Evolutionary conservation across 2,888 invertebrate species (phyloP), one percentile per base, ranked within the genome.

Genomic region (Parnassius orleans): DNA sequence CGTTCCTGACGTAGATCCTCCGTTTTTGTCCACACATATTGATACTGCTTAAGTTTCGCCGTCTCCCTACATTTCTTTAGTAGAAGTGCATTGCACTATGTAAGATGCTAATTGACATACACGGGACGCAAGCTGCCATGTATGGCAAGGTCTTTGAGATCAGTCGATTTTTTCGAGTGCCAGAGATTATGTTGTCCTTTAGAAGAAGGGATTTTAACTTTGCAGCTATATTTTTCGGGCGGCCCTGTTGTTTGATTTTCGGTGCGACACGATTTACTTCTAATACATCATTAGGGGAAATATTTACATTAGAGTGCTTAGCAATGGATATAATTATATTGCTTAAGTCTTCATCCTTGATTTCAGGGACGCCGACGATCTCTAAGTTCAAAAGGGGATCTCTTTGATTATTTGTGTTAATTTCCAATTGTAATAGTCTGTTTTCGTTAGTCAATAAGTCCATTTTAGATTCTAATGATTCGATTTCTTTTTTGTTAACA

Each of bases 21-120:
- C 64, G 60, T 64, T 53, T 60, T 62, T 59, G 60, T 42, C 65
- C 61, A 66, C 1, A 65, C 61, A 9, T 56, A 65, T 54, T 60
- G 63, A 12, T 46, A 55, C 5, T 19, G 19, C 2, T 55, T 46
- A 7, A 46, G 7, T 46, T 55, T 55, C n/a, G 15, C 2, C 15
- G 2, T 19, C 15, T 19, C 15, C 15, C 15, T 19, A 19, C 2
- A 19, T 19, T 19, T 19, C 15, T 2, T 19, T 19, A 19, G 15
- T 19, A 19, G 15, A 19, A 19, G 15, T 55, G 44, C 44, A 19
- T 55, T 55, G 10, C 12, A 15, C 44, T 12, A 11, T 46, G 55
- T 19, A 9, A 55, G 46, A 24, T 55, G 46, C 2, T 55, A 44
- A 46, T 55, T 55, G 14, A 55, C 15, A 46, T 44, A 55, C 15